Evolutionary conservation across 2,113 vertebrate genomes (phyloP).

Genomic region (Anhinga rufa): DNA sequence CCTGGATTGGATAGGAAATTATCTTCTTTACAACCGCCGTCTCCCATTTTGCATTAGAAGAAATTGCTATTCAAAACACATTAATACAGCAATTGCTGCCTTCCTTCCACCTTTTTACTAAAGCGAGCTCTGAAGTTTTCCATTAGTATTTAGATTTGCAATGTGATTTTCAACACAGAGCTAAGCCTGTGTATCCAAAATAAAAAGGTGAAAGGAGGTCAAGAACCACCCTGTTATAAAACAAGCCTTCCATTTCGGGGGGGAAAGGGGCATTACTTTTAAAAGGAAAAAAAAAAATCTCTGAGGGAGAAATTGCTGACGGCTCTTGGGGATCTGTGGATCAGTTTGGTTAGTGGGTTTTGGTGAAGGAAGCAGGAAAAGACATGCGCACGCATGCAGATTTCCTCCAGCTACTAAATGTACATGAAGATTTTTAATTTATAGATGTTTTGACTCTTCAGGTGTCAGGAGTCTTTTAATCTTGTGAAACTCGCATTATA

Average conservation of each 20-base stretch:
- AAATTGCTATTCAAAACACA: not conserved
- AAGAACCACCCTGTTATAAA: not conserved
- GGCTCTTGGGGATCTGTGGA: not conserved
- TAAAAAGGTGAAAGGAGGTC: not conserved
- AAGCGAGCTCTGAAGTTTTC: not conserved
- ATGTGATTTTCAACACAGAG: not conserved
- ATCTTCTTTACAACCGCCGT: not conserved
- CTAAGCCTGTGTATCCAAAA: not conserved
- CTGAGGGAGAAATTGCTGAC: not conserved
- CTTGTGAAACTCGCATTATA: not conserved
- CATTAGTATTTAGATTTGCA: not conserved
- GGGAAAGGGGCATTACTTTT: not conserved
- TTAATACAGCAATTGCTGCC: not conserved
- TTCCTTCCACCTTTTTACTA: not conserved
- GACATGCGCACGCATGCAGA: not conserved
- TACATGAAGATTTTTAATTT: not conserved
- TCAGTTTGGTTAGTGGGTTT: not conserved
- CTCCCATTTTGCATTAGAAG: not conserved
- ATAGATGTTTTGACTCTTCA: not conserved
- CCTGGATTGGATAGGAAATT: constrained; percentile 23
- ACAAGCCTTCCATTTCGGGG: not conserved
- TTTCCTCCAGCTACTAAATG: not conserved
- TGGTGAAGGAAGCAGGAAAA: not conserved
- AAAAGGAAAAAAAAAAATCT: not conserved
- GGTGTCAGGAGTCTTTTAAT: not conserved